Evolutionary conservation across 2,888 invertebrate species (phyloP), one percentile per base, ranked within the genome.

Genomic region (Drosophila subquinaria): DNA sequence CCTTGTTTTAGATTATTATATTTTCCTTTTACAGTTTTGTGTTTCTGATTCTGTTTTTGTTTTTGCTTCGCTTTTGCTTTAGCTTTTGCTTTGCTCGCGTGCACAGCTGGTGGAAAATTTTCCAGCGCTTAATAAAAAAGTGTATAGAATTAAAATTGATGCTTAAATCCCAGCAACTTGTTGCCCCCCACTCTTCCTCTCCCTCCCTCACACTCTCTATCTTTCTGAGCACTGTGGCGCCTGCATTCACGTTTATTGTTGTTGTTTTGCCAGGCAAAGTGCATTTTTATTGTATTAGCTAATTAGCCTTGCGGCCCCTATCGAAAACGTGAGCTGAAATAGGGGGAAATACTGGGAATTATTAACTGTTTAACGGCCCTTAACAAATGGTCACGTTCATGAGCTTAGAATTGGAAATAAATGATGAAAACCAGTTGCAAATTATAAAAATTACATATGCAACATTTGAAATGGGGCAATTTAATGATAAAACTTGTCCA

Each of bases 91-190:
- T 68, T 43, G 57, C 71, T 82, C 69, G 80, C 80, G 79, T 82
- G 80, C 80, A 69, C 77, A 81, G 69, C 82, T 87, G 71, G 76
- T 89, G 89, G 89, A 87, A 86, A 89, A 87, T 89, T 87, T 87
- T 84, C 89, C 76, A 86, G 61, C 62, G 72, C 72, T 79, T 77
- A 71, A 76, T 74, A 69, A 40, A 65, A 55, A 82, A 83, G 73
- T 82, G 67, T 73, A 82, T 79, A 74, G 75, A 86, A 82, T 76
- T 76, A 79, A 84, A 87, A 84, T 76, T 82, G 82, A 81, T 85
- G 78, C 67, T 71, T 76, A 73, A 81, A 73, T 73, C 76, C 71
- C 75, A 74, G 65, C 57, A 40, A 51, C 36, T 62, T 50, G 48
- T 17, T 20, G 35, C 23, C 57, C 38, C 30, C 30, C 53, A 11